These are phyloP conservation scores for Ditula angustiorana DNA, from an alignment of 2,888 invertebrate genomes.

Conservation along the genomic window DNA sequence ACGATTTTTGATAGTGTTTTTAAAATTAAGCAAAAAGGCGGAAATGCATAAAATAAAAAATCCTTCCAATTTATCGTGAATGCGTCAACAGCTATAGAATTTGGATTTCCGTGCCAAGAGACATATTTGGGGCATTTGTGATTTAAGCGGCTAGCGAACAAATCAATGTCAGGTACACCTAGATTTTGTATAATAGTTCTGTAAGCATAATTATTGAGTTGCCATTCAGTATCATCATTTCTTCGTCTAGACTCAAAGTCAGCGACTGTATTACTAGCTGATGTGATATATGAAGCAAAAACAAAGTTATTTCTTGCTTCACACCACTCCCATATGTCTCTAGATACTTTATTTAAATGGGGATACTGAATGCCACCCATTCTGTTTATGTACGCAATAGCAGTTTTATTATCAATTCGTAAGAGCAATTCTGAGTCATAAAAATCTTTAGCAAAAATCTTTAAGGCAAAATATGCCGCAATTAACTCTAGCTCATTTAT, in stretches of 20 bases:
- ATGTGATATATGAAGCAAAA: constrained; percentile 14
- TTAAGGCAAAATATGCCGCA: constrained; percentile 7
- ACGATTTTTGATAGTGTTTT: constrained; percentile 38
- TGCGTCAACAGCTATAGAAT: constrained; percentile 34
- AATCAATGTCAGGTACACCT: background rate
- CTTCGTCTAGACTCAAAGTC: constrained; percentile 11
- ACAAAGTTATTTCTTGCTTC: too few relatives aligned
- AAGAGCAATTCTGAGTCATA: background rate
- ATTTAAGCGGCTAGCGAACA: constrained; percentile 17
- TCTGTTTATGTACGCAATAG: background rate
- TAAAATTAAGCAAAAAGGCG: constrained; percentile 35
- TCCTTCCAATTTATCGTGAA: constrained; percentile 40
- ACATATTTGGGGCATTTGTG: constrained; percentile 40
- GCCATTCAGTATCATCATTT: constrained; percentile 12
- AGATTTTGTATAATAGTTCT: background rate
- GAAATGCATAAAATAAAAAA: constrained; percentile 39
- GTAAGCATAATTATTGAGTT: background rate
- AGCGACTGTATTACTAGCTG: constrained; percentile 2
- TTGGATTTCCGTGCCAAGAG: constrained; percentile 43
- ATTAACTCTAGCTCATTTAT: constrained; percentile 11
- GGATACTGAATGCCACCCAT: too few relatives aligned
- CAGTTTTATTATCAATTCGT: background rate
- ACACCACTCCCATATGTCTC: too few relatives aligned
- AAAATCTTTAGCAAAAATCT: constrained; percentile 4
- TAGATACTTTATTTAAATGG: too few relatives aligned